Base-by-base conservation (phyloP, 1,140 invertebrate genomes). In the Drosophila nebulosa region DNA sequence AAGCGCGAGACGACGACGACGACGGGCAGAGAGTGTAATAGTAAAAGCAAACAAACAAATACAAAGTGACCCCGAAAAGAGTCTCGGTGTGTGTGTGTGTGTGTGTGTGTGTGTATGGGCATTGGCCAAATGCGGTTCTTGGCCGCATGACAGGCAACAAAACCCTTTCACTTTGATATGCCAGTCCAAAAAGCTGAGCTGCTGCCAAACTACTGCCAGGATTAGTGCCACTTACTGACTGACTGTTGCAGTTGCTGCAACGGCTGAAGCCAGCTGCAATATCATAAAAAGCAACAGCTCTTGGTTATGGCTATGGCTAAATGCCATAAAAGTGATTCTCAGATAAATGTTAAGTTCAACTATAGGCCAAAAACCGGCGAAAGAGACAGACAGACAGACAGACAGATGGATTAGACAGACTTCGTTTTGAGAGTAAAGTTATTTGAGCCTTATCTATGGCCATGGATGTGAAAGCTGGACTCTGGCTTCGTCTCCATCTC, bases 131-230 rank as follows among this genome's bases (percentile, higher is more conserved):
- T 71, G 67, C 65, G 73, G 72, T 76, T 76, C 27, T 52, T 27
- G 52, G 35, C 64, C 61, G 50, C 50, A 55, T 60, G 58, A 60
- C 58, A 60, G 32, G 58, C 58, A 60, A 60, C 36, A 72, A 76
- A 68, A 76, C 81, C 81, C 81, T 86, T 86, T 86, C 81, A 86
- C 81, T 85, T 74, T 85, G 81, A 85, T 78, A 69, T 74, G 74
- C 66, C 81, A 62, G 56, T 36, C 46, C 60, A 52, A 64, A 64
- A 56, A 32, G 30, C 67, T 53, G 46, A 74, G 81, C 78, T 75
- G 83, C 78, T 86, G 81, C 81, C 81, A 85, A 85, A 86, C 67
- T 75, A 71, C 78, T 75, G 83, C 69, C 61, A 68, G 81, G 81
- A 86, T 85, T 85, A 86, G 74, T 63, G 64, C 32, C 74, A 85